These are phyloP conservation scores for Salvelinus namaycush DNA, from an alignment of 2,113 vertebrate genomes.

Conservation along the genomic window DNA sequence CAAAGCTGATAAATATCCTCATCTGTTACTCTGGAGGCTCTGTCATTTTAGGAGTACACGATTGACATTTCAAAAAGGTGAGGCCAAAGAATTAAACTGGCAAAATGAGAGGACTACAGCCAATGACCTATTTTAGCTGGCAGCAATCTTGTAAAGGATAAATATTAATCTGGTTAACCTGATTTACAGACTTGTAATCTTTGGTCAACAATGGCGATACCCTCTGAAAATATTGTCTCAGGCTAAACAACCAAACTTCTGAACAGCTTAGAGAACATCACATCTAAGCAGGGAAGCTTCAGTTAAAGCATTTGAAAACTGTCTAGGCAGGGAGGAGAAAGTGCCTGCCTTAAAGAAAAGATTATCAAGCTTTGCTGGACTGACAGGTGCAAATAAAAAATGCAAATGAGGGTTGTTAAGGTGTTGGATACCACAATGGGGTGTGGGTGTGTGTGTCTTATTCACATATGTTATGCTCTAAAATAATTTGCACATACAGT, in stretches of 20 bases:
- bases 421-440: not conserved
- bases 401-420: slow-evolving; percentile 44
- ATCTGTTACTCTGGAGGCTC: slow-evolving; percentile 28
- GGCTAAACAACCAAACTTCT: slow-evolving; percentile 4
- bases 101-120: not conserved
- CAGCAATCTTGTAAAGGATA: slow-evolving; percentile 10
- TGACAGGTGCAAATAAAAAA: slow-evolving; percentile 63
- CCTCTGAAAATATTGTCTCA: slow-evolving; percentile 37
- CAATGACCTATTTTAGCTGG: slow-evolving; percentile 20
- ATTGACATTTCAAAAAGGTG: slow-evolving; percentile 29
- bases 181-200: slow-evolving; percentile 28
- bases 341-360: slow-evolving; percentile 23
- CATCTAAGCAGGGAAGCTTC: not conserved
- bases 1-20: slow-evolving; percentile 37
- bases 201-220: slow-evolving; percentile 40
- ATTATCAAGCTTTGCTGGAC: slow-evolving; percentile 22
- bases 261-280: not conserved
- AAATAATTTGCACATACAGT: not conserved
- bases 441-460: not conserved
- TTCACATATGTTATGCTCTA: not conserved
- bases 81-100: not conserved
- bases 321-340: not conserved
- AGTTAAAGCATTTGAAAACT: slow-evolving; percentile 6
- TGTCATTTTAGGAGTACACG: slow-evolving; percentile 15
- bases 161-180: slow-evolving; percentile 21